Evolutionary conservation across 2,888 invertebrate species (phyloP).

Genomic region (Idaea aversata): DNA sequence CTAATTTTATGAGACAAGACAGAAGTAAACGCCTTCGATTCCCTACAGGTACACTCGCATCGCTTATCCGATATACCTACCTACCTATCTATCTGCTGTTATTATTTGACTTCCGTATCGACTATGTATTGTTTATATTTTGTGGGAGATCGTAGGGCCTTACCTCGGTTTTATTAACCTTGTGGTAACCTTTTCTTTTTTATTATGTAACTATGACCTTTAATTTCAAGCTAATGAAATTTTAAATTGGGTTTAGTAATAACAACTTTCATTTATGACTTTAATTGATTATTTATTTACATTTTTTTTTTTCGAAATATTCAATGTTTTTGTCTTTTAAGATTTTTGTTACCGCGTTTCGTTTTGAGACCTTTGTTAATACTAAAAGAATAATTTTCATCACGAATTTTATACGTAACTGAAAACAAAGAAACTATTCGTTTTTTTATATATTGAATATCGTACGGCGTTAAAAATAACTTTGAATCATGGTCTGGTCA

Average conservation of each 20-base stretch:
- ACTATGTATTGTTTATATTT: conserved; percentile 6
- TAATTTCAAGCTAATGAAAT: not conserved
- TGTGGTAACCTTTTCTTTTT: conserved; percentile 12
- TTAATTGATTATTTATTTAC: too few relatives aligned
- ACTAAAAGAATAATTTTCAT: too few relatives aligned
- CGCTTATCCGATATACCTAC: conserved; percentile 39
- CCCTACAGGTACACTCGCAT: conserved; percentile 33
- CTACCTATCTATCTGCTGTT: conserved; percentile 44
- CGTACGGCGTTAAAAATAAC: too few relatives aligned
- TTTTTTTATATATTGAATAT: too few relatives aligned
- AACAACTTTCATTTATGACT: not conserved
- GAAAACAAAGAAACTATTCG: too few relatives aligned
- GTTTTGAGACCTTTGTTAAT: too few relatives aligned
- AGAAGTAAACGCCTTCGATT: conserved; percentile 59
- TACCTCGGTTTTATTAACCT: not conserved
- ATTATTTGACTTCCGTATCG: conserved; percentile 44
- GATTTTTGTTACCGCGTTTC: too few relatives aligned
- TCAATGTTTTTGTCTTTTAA: too few relatives aligned
- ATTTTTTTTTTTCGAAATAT: conserved; percentile 20
- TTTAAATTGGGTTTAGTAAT: not conserved
- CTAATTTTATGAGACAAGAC: conserved; percentile 72
- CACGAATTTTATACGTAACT: too few relatives aligned
- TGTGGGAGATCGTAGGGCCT: not conserved
- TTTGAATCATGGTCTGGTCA: conserved; percentile 31
- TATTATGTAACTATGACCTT: not conserved